Evolutionary conservation across 2,113 vertebrate genomes (phyloP).

Genomic region (Callocephalon fimbriatum): DNA sequence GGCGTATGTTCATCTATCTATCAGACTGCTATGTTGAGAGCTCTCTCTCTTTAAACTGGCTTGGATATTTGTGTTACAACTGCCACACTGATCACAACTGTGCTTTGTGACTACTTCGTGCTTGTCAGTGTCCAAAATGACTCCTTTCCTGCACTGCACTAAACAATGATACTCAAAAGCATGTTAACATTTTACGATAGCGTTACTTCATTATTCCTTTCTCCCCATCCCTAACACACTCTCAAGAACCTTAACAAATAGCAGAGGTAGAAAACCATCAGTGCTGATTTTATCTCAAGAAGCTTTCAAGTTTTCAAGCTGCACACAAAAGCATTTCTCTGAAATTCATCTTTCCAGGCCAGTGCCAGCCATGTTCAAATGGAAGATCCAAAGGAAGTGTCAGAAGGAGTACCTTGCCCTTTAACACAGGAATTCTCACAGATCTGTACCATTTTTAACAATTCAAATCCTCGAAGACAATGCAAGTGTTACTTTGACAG

Average conservation of each 20-base stretch:
- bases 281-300: not conserved
- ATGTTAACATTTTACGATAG: not conserved
- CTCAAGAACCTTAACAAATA: not conserved
- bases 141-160: not conserved
- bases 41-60: not conserved
- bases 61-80: accelerated
- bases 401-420: not conserved
- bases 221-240: accelerated
- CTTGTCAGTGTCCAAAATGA: not conserved
- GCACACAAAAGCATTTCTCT: accelerated
- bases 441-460: not conserved
- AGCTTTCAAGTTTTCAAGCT: not conserved
- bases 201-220: not conserved
- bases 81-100: accelerated
- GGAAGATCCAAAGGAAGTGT: not conserved
- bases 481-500: not conserved
- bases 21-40: not conserved
- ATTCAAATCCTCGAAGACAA: not conserved
- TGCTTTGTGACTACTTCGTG: not conserved
- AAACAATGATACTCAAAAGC: too few species aligned
- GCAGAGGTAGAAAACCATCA: not conserved
- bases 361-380: not conserved
- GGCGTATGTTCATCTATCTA: not conserved
- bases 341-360: not conserved
- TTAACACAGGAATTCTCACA: not conserved